Base-by-base conservation (phyloP, 1,140 invertebrate genomes). In the Lucilia cuprina region DNA sequence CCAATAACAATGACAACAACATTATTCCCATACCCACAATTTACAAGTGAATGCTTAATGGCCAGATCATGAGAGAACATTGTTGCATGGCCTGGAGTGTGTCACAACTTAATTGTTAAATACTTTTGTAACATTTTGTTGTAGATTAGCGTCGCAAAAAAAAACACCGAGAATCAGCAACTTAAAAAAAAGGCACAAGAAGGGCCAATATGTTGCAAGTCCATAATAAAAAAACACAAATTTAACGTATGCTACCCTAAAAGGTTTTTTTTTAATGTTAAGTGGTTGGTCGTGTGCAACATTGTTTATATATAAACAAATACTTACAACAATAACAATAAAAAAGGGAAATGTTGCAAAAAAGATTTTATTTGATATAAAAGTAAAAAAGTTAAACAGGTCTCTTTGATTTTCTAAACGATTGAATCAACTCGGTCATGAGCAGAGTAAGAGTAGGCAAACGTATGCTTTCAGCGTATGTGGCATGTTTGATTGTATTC, bases 31-130 rank as follows among this genome's bases (percentile, higher is more conserved):
- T 41, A 41, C 41, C 41, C 41, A 41, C 41, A 41, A 41, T 2
- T 41, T 41, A 41, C 41, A 41, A 41, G 41, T 41, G 41, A 41
- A 7, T 41, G 41, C 25, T 30, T 30, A 41, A 41, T 41, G 41
- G 5, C 25, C 3, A 30, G 25, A 41, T 8, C 41, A 8, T 10
- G 41, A 8, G 41, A 41, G 41, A 41, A 55, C 12, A n/a, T 55
- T 55, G 50, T 55, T 55, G 50, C 50, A 13, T 55, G 17, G 17
- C 17, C 13, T n/a, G 34, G 50, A 60, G 82, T 70, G 55, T 82
- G 82, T 60, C 82, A 60, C 60, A 65, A 82, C 82, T 82, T 82
- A 82, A 82, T 82, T 82, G 82, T 82, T 82, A 82, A 82, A 82
- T 82, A 82, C 77, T 82, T 82, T 70, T 82, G 55, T 65, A 65